phyloP scores from a whole-genome alignment of 2,113 vertebrate genomes.

The Crypturellus undulatus region DNA sequence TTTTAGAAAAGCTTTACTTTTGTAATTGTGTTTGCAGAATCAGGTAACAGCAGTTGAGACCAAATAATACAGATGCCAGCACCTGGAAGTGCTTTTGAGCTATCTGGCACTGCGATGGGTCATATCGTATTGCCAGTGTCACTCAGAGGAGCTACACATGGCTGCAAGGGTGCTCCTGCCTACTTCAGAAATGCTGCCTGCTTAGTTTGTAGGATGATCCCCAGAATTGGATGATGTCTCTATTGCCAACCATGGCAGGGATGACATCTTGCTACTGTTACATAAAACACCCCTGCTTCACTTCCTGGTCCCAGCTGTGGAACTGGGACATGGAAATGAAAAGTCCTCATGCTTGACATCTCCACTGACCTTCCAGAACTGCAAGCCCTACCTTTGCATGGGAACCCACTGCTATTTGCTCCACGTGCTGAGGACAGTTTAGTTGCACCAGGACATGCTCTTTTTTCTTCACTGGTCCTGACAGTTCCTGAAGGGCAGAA shows the following conservation, averaged over 20 bases:
- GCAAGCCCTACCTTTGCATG: neutral
- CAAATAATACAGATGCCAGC: neutral
- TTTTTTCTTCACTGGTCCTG: neutral
- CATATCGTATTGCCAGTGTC: neutral
- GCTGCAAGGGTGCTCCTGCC: fast-evolving
- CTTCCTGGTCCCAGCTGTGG: neutral
- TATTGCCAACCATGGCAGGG: neutral
- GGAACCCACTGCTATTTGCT: neutral
- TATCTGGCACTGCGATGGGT: neutral
- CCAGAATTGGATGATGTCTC: neutral
- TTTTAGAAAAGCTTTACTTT: neutral
- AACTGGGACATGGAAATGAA: neutral
- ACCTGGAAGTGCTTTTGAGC: neutral
- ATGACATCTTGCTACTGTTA: neutral
- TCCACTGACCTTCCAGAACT: neutral
- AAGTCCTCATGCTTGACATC: neutral
- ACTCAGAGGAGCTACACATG: neutral
- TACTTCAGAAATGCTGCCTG: neutral
- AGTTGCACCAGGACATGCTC: neutral
- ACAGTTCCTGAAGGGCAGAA: neutral
- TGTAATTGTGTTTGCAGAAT: neutral
- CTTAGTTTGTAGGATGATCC: too few relatives aligned
- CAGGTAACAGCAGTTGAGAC: neutral
- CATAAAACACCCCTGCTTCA: neutral
- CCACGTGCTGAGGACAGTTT: neutral